These are phyloP conservation scores for Rutpela maculata DNA, from an alignment of 2,888 invertebrate genomes.

Conservation along the genomic window DNA sequence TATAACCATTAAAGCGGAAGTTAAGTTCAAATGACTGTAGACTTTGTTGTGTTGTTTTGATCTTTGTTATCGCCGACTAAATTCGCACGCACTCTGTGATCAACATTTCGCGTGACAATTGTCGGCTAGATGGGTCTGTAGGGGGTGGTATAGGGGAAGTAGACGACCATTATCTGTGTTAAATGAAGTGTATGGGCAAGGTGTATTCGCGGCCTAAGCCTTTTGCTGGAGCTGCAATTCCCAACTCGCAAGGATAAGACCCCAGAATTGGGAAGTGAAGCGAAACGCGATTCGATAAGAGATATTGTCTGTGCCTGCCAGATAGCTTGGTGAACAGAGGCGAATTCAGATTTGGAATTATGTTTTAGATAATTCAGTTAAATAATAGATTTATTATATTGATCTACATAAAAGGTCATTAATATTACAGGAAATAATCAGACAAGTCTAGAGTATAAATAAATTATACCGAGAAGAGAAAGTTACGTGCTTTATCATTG, in stretches of 20 bases:
- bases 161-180: conserved; percentile 75
- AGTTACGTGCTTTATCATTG: too few relatives aligned
- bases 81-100: conserved; percentile 72
- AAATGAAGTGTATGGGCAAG: conserved; percentile 74
- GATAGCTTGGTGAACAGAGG: conserved; percentile 56
- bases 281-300: conserved; percentile 72
- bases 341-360: conserved; percentile 19
- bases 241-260: conserved; percentile 70
- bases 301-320: conserved; percentile 71
- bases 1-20: conserved; percentile 63
- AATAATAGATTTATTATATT: neutral
- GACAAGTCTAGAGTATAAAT: too few relatives aligned
- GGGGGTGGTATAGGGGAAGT: conserved; percentile 72
- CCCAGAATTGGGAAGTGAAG: conserved; percentile 72
- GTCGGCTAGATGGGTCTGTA: conserved; percentile 53
- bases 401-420: too few relatives aligned
- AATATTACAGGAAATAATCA: too few relatives aligned
- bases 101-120: conserved; percentile 69
- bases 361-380: neutral
- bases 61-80: conserved; percentile 70
- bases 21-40: conserved; percentile 65
- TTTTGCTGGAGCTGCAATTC: conserved; percentile 72
- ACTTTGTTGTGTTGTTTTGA: conserved; percentile 68
- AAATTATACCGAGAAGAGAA: too few relatives aligned
- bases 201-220: conserved; percentile 73